Evolutionary conservation across 1,140 invertebrate genomes (phyloP), one percentile per base, ranked within the genome.

Genomic region (Caenorhabditis brenneri): DNA sequence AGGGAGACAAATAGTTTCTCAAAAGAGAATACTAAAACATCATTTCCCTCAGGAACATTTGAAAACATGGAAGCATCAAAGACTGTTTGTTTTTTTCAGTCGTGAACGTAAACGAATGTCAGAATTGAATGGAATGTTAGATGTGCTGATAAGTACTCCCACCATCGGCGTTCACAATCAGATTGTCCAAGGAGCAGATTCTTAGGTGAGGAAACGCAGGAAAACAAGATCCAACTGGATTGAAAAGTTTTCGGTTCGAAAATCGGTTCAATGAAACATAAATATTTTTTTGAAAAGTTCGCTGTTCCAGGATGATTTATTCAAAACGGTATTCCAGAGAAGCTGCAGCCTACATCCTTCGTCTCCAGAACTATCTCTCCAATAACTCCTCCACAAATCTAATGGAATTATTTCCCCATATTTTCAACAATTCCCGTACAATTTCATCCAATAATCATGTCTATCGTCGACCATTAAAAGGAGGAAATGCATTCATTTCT

Each of bases 121-220:
- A 9, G 36, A 74, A 42, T 42, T 74, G 65, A 74, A 74, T n/a
- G 33, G n/a, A 42, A 74, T 74, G 65, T 74, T 74, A 15, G 65
- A 74, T 9, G 65, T 42, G 6, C 36, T 74, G 5, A 12, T 74
- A 1, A 46, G 22, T 74, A 10, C 65, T 74, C 1, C 65, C 65
- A 42, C 65, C 65, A 0, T 74, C 65, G 1, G 2, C 9, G 4
- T 74, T 74, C 22, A 74, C 22, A 24, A 22, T 19, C 15, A 16
- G 36, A 5, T n/a, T 74, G 22, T 74, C 65, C 7, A n/a, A 36
- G 16, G 65, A 6, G 0, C 65, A 42, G 7, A n/a, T 65, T n/a
- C 3, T 65, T 7, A 36, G 31, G 31, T 65, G 36, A n/a, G n/a
- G n/a, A 27, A 12, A 29, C n/a, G n/a, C n/a, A n/a, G n/a, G n/a